phyloP scores from a whole-genome alignment of 1,140 invertebrate species.

The Delia radicum region DNA sequence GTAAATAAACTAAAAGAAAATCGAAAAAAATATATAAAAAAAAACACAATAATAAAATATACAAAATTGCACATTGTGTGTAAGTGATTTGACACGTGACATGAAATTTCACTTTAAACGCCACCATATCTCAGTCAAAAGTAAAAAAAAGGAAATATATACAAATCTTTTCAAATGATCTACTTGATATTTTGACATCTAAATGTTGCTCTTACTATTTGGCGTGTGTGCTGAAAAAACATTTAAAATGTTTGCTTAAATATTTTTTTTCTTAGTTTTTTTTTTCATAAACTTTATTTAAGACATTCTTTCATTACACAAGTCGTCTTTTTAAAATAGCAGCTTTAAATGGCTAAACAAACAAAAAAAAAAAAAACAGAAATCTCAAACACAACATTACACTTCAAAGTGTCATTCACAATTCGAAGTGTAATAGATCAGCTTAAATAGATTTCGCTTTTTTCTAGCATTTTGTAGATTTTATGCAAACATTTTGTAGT shows the following conservation, averaged over 20 bases:
- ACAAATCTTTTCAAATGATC: not conserved
- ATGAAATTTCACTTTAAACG: constrained; percentile 19
- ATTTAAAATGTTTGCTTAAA: not conserved
- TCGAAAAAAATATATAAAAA: too few relatives aligned
- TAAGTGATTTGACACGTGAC: constrained; percentile 15
- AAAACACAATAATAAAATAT: not conserved
- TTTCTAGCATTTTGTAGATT: not conserved
- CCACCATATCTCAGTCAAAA: not conserved
- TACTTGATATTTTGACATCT: not conserved
- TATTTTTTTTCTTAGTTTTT: not conserved
- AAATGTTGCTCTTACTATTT: not conserved
- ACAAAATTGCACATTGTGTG: not conserved
- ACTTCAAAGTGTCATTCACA: constrained; percentile 6
- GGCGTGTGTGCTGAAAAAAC: not conserved
- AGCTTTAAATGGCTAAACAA: constrained; percentile 3
- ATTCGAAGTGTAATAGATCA: constrained; percentile 17
- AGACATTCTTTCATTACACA: not conserved
- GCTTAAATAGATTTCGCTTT: constrained; percentile 5
- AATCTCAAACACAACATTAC: not conserved
- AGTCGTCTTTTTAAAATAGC: not conserved
- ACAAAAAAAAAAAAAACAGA: not conserved
- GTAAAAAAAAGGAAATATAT: too few relatives aligned
- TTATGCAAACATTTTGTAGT: not conserved
- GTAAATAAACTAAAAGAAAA: too few relatives aligned
- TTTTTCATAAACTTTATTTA: not conserved